Percentiles rank a stretch among this genome's conserved stretches.
Conservation (phyloP, 2,113 vertebrate species). For the Dendrocopos noguchii region DNA sequence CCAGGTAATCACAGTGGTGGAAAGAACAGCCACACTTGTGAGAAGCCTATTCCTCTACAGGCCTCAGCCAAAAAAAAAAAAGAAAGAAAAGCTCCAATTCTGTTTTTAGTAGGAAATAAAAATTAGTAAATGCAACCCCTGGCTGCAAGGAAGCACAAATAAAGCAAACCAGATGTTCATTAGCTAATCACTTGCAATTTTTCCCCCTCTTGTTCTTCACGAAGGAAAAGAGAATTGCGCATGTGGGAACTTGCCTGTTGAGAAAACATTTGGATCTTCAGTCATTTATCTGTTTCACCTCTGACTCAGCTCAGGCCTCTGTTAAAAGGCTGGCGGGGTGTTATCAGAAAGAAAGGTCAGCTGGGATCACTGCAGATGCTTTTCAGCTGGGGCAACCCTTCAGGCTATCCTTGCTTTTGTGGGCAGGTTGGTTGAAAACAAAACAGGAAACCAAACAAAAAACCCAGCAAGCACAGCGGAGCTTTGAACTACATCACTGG, state of each 20-base stretch:
- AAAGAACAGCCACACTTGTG: conserved; percentile 31
- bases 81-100: not conserved
- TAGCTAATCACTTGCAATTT: conserved; percentile 63
- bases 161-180: conserved; percentile 68
- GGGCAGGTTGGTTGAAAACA: not conserved
- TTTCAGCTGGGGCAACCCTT: conserved; percentile 57
- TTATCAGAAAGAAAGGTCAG: conserved; percentile 67
- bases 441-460: not conserved
- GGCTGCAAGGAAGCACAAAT: conserved; percentile 60
- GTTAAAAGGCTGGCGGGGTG: conserved; percentile 47
- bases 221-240: conserved; percentile 55
- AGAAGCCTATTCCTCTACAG: not conserved
- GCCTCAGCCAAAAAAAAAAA: not conserved
- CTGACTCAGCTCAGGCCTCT: conserved; percentile 45
- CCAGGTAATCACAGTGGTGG: conserved; percentile 61
- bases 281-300: conserved; percentile 70
- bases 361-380: conserved; percentile 62
- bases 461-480: fast-evolving
- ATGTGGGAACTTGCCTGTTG: conserved; percentile 57
- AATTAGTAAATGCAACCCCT: conserved; percentile 63
- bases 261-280: conserved; percentile 65
- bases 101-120: conserved; percentile 57
- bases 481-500: conserved; percentile 30
- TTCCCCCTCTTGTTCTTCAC: conserved; percentile 31
- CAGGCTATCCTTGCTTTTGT: conserved; percentile 6